These are phyloP conservation scores for Helogale parvula DNA, from an alignment of 2,113 vertebrate species.

Conservation along the genomic window DNA sequence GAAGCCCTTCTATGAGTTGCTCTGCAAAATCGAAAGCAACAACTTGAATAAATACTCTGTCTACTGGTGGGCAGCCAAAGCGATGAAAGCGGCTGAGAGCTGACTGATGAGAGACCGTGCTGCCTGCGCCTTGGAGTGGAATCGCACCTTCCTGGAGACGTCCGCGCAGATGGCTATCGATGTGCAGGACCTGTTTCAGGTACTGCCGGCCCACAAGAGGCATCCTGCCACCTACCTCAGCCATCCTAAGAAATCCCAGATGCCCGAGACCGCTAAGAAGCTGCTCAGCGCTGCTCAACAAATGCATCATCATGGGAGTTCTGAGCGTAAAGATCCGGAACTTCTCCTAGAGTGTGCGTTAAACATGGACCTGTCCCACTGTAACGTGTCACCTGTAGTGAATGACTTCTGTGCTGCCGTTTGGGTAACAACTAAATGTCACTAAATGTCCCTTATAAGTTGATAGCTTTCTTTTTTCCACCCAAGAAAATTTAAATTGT, in stretches of 20 bases:
- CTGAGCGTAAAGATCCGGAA: constrained; percentile 64
- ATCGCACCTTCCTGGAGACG: constrained; percentile 87
- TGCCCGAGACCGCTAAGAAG: constrained; percentile 80
- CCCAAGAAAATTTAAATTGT: neutral
- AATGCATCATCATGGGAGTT: constrained; percentile 85
- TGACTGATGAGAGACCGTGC: constrained; percentile 81
- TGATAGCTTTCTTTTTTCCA: neutral
- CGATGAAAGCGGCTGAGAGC: constrained; percentile 80
- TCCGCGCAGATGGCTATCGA: constrained; percentile 85
- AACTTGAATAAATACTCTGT: constrained; percentile 60
- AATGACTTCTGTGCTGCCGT: neutral
- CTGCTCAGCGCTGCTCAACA: constrained; percentile 77
- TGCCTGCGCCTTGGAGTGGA: constrained; percentile 84
- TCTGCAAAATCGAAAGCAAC: constrained; percentile 84
- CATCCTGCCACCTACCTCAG: constrained; percentile 81
- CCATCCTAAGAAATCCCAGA: constrained; percentile 84
- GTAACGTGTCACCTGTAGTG: neutral
- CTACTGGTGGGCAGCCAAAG: constrained; percentile 86
- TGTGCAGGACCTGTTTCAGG: constrained; percentile 86
- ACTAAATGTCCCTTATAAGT: neutral
- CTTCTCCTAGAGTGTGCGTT: neutral
- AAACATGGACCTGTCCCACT: neutral
- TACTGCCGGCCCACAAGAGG: constrained; percentile 85
- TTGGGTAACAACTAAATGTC: neutral
- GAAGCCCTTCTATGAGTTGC: constrained; percentile 85